These are phyloP conservation scores for Drosophila bifasciata DNA, from an alignment of 1,140 invertebrate genomes.

Conservation along the genomic window DNA sequence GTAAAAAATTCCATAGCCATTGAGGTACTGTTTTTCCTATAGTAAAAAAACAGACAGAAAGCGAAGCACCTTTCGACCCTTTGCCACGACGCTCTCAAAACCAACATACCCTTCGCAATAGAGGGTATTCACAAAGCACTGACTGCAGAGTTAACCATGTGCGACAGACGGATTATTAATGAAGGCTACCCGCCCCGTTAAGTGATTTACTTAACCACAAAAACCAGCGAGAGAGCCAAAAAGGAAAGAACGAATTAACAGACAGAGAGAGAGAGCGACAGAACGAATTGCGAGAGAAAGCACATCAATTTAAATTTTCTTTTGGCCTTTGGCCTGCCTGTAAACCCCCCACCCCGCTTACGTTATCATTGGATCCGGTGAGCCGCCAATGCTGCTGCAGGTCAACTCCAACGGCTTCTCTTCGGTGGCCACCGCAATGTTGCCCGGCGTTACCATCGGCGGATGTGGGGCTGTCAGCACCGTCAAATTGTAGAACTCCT, in stretches of 20 bases:
- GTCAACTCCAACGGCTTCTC: constrained; percentile 90
- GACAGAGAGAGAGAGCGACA: constrained; percentile 15
- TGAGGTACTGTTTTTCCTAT: too few relatives aligned
- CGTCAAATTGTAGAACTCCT: constrained; percentile 92
- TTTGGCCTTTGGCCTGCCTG: constrained; percentile 24
- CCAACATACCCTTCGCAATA: too few relatives aligned
- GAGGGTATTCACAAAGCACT: too few relatives aligned
- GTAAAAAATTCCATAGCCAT: too few relatives aligned
- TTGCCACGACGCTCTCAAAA: too few relatives aligned
- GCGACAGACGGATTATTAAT: constrained; percentile 69
- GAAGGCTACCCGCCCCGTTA: constrained; percentile 69
- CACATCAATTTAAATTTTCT: constrained; percentile 42
- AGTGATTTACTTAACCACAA: constrained; percentile 73
- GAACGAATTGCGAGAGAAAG: background rate
- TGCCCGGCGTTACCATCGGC: constrained; percentile 90
- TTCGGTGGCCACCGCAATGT: constrained; percentile 90
- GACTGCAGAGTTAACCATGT: constrained; percentile 27
- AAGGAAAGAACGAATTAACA: too few relatives aligned
- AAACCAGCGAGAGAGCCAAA: constrained; percentile 5
- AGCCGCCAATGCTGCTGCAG: constrained; percentile 93
- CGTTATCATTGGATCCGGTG: constrained; percentile 93
- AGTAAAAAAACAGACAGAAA: too few relatives aligned
- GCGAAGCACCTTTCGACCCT: too few relatives aligned
- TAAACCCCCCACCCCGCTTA: constrained; percentile 80
- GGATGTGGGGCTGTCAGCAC: constrained; percentile 93